phyloP scores from a whole-genome alignment of 2,113 vertebrate genomes.

The Vidua chalybeata region DNA sequence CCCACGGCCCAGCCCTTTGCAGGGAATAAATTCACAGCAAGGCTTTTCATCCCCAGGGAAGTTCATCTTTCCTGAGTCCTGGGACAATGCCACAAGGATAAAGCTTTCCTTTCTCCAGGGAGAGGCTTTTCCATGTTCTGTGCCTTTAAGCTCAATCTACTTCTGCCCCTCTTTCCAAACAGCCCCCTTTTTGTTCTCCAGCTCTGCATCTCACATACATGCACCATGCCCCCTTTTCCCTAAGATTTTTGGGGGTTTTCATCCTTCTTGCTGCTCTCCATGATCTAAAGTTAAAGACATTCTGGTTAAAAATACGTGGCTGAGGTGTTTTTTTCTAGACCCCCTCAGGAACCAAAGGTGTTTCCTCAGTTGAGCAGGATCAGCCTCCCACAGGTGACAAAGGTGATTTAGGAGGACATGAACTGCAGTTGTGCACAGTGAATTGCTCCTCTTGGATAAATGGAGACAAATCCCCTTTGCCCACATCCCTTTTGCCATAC shows the following conservation, averaged over 20 bases:
- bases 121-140: background rate
- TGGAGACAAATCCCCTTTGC: background rate
- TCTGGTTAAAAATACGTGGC: background rate
- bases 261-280: background rate
- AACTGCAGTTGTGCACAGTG: background rate
- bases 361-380: background rate
- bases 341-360: background rate
- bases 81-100: background rate
- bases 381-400: background rate
- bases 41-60: background rate
- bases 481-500: background rate
- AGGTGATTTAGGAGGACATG: background rate
- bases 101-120: background rate
- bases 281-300: background rate
- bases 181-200: constrained; percentile 2
- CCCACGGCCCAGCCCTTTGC: background rate
- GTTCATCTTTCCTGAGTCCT: background rate
- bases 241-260: background rate
- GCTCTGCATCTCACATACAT: background rate
- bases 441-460: background rate
- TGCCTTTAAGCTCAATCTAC: background rate
- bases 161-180: background rate
- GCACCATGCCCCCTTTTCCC: background rate
- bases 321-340: background rate
- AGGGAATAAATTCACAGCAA: background rate